Evolutionary conservation across 1,140 invertebrate species (phyloP).

Genomic region (Drosophila pruinosa): DNA sequence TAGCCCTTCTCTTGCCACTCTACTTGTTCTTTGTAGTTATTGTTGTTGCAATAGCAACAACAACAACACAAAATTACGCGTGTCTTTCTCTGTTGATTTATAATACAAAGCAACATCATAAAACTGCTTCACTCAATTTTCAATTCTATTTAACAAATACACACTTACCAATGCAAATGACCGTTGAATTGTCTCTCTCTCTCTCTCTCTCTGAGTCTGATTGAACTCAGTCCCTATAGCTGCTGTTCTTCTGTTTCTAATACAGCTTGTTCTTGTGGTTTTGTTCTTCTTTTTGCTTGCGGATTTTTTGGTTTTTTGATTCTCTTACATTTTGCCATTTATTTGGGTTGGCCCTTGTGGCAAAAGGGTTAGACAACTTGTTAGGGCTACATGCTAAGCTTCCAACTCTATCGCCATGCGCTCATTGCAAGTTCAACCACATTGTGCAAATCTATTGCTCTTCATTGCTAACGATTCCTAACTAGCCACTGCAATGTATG

Average conservation of each 20-base stretch:
- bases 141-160: constrained; percentile 51
- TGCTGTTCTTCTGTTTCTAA: not conserved
- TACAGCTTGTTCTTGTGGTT: not conserved
- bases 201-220: constrained; percentile 28
- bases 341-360: not conserved
- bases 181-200: constrained; percentile 9
- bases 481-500: too few species aligned
- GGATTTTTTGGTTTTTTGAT: constrained; percentile 2
- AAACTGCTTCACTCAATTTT: constrained; percentile 49
- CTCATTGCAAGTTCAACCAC: not conserved
- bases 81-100: constrained; percentile 40
- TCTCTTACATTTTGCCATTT: constrained; percentile 12
- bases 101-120: constrained; percentile 47
- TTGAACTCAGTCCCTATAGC: constrained; percentile 3
- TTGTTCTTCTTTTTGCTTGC: not conserved
- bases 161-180: constrained; percentile 36
- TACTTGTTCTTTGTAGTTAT: not conserved
- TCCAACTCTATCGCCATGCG: not conserved
- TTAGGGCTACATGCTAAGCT: not conserved
- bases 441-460: not conserved
- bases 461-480: too few species aligned
- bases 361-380: constrained; percentile 5
- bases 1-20: not conserved
- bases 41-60: not conserved
- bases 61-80: constrained; percentile 25